phyloP scores from a whole-genome alignment of 1,140 invertebrate species.

The Cheumatopsyche charites region DNA sequence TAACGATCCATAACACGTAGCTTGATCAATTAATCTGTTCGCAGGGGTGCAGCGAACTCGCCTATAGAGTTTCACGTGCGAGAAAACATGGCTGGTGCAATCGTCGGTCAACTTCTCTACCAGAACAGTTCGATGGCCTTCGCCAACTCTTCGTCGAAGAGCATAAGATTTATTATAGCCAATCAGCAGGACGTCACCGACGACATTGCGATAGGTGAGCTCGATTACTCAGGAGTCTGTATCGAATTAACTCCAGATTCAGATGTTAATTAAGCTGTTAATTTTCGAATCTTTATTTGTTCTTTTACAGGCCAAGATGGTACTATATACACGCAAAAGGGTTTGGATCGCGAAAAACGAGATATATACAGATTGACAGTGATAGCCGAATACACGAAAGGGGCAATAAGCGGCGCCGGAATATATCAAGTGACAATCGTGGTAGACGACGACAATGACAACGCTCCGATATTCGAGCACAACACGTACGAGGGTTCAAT shows the following conservation, averaged over 20 bases:
- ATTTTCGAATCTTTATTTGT: too few species aligned
- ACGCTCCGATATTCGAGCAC: slow-evolving; percentile 80
- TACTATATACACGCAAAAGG: slow-evolving; percentile 74
- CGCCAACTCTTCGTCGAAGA: slow-evolving; percentile 55
- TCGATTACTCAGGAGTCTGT: too few species aligned
- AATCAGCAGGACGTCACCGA: slow-evolving; percentile 80
- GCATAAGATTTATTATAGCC: slow-evolving; percentile 73
- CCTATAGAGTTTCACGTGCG: slow-evolving; percentile 76
- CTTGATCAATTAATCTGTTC: slow-evolving; percentile 50
- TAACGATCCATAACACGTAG: too few species aligned
- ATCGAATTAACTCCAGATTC: too few species aligned
- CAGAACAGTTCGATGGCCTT: slow-evolving; percentile 61
- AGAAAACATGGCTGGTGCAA: slow-evolving; percentile 76
- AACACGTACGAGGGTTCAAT: slow-evolving; percentile 77
- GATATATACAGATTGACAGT: slow-evolving; percentile 78
- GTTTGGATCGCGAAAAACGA: slow-evolving; percentile 78
- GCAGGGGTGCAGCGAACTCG: slow-evolving; percentile 67
- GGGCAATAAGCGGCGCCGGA: slow-evolving; percentile 68
- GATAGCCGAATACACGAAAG: slow-evolving; percentile 75
- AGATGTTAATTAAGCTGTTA: too few species aligned
- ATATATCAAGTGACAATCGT: slow-evolving; percentile 79
- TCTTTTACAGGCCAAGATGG: slow-evolving; percentile 73
- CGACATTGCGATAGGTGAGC: slow-evolving; percentile 71
- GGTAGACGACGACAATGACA: slow-evolving; percentile 91
- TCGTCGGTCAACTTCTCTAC: slow-evolving; percentile 75